Percentiles rank a stretch among this genome's conserved stretches.
Evolutionary conservation across 2,797 vertebrate genomes (phyloP).

Genomic region (Phyllotis vaccarum): DNA sequence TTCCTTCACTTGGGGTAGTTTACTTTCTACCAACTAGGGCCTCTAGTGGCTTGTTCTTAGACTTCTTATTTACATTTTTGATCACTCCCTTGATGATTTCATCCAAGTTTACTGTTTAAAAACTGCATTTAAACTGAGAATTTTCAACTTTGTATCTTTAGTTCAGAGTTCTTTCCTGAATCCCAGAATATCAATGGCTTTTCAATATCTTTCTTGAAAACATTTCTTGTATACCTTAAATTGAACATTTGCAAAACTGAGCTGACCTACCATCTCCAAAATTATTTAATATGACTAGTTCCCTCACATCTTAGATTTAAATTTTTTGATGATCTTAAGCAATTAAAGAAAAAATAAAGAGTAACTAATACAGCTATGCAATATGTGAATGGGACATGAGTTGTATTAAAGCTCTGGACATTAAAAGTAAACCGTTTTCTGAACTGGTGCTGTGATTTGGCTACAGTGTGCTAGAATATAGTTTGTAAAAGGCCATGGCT

Average conservation of each 20-base stretch:
- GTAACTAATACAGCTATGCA: background rate
- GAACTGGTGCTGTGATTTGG: no score
- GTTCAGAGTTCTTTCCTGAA: slow-evolving; percentile 9
- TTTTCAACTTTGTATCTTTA: background rate
- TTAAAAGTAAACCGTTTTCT: background rate
- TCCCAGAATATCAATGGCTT: background rate
- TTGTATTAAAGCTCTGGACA: background rate
- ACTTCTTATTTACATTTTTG: background rate
- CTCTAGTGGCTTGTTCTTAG: background rate
- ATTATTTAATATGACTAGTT: slow-evolving; percentile 1
- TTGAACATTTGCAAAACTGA: background rate
- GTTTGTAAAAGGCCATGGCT: background rate
- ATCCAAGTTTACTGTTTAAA: background rate
- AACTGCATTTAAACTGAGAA: background rate
- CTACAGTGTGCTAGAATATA: background rate
- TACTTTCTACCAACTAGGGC: background rate
- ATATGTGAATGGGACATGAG: background rate
- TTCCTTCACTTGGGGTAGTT: background rate
- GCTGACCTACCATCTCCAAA: background rate
- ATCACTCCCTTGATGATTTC: background rate
- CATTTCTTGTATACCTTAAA: background rate
- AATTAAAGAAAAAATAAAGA: background rate
- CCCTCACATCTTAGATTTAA: background rate
- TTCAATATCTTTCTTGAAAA: background rate
- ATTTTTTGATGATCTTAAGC: background rate